Percentiles rank a stretch among this genome's conserved stretches.
phyloP scores from a whole-genome alignment of 2,797 vertebrate species.

The Anableps anableps region DNA sequence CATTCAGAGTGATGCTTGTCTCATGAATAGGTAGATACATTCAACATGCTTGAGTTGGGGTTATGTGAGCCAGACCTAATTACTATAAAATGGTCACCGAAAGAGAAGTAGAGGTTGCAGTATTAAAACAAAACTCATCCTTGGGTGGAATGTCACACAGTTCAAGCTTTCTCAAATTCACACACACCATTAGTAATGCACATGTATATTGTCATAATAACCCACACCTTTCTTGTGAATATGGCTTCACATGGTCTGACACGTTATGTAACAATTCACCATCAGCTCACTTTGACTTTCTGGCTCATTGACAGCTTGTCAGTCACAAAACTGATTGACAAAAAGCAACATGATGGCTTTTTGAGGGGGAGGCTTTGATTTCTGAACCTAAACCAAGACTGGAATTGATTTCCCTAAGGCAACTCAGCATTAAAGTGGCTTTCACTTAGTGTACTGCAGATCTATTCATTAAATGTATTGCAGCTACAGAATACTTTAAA shows the following conservation, averaged over 20 bases:
- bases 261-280: slow-evolving; percentile 41
- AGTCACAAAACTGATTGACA: slow-evolving; percentile 31
- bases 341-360: slow-evolving; percentile 22
- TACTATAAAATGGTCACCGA: slow-evolving; percentile 38
- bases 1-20: slow-evolving; percentile 58
- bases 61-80: slow-evolving; percentile 49
- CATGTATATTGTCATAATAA: slow-evolving; percentile 9
- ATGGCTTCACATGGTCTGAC: slow-evolving; percentile 18
- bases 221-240: not conserved
- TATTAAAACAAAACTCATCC: slow-evolving; percentile 25
- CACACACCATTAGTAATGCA: slow-evolving; percentile 1
- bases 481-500: slow-evolving; percentile 18
- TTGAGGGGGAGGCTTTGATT: slow-evolving; percentile 16
- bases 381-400: slow-evolving; percentile 17
- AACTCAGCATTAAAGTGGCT: slow-evolving; percentile 6
- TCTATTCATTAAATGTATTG: not conserved
- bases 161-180: slow-evolving; percentile 13
- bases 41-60: slow-evolving; percentile 51
- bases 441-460: slow-evolving; percentile 17
- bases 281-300: slow-evolving; percentile 37
- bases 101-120: slow-evolving; percentile 32
- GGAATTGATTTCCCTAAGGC: not conserved
- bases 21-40: slow-evolving; percentile 63
- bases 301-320: slow-evolving; percentile 50
- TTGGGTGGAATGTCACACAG: slow-evolving; percentile 46